A percentile compares a stretch with the other conserved stretches of the same genome.
Conservation (phyloP, 1,140 invertebrate species). For the Pseudomyrmex cubaensis region DNA sequence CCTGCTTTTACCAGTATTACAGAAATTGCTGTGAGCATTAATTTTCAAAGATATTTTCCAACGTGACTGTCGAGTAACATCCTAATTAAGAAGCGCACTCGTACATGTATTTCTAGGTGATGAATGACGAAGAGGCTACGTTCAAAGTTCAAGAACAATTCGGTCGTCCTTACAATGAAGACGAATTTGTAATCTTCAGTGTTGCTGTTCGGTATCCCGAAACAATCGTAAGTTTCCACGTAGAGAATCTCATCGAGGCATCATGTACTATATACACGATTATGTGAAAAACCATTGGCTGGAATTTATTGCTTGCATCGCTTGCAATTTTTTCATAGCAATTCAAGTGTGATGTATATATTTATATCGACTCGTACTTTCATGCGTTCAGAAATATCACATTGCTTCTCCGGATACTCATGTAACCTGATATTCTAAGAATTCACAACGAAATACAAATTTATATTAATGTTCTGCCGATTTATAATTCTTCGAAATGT, state of each 20-base stretch:
- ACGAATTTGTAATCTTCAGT: constrained; percentile 94
- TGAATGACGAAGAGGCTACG: constrained; percentile 88
- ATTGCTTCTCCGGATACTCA: background rate
- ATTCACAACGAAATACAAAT: background rate
- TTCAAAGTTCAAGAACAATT: constrained; percentile 92
- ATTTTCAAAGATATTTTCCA: constrained; percentile 31
- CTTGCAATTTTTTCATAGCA: constrained; percentile 50
- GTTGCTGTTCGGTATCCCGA: constrained; percentile 90
- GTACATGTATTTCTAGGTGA: constrained; percentile 80
- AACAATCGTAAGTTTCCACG: constrained; percentile 87
- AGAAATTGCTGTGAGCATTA: constrained; percentile 84
- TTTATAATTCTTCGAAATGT: constrained; percentile 6
- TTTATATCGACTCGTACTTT: background rate
- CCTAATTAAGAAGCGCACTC: background rate
- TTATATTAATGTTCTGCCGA: background rate
- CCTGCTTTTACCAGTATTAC: constrained; percentile 84
- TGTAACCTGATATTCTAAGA: background rate
- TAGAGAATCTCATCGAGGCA: constrained; percentile 43
- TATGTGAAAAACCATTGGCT: constrained; percentile 80
- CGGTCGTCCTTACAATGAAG: constrained; percentile 90
- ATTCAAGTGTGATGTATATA: background rate
- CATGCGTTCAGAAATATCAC: background rate
- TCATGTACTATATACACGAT: constrained; percentile 76
- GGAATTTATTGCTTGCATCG: constrained; percentile 81
- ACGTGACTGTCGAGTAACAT: background rate